Conservation (phyloP, 1,140 invertebrate species). For the Lasioglossum baleicum region DNA sequence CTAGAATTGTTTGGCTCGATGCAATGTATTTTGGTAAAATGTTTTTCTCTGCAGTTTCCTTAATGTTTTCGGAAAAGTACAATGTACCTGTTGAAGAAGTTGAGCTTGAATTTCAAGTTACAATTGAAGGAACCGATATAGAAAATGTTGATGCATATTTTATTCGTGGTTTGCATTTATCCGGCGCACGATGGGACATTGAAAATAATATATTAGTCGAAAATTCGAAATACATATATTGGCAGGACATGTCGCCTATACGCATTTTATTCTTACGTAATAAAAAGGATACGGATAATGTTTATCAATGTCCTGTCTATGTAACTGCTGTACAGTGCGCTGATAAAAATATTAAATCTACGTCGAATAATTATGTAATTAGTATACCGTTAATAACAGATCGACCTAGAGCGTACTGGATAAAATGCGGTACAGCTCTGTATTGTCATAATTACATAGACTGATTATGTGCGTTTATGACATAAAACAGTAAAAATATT, state of each 20-base stretch:
- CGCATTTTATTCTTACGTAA: conserved; percentile 82
- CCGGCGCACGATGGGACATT: conserved; percentile 91
- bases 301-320: conserved; percentile 91
- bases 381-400: conserved; percentile 87
- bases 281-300: conserved; percentile 79
- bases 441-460: conserved; percentile 88
- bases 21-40: conserved; percentile 86
- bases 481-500: no score
- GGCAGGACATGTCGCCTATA: conserved; percentile 88
- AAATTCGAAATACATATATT: conserved; percentile 88
- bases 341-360: conserved; percentile 82
- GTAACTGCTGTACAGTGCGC: conserved; percentile 88
- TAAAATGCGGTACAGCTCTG: conserved; percentile 91
- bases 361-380: conserved; percentile 91
- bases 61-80: conserved; percentile 84
- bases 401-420: conserved; percentile 87
- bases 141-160: conserved; percentile 84
- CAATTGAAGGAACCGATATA: conserved; percentile 54
- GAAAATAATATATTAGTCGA: conserved; percentile 83
- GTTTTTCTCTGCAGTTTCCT: conserved; percentile 84
- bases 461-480: no score
- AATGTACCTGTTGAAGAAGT: conserved; percentile 83
- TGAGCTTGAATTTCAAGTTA: conserved; percentile 80
- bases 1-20: conserved; percentile 84
- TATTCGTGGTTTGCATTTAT: conserved; percentile 89